Percentiles rank a stretch among this genome's conserved stretches.
phyloP scores from a whole-genome alignment of 2,797 vertebrate species.

The Diplodus sargus region DNA sequence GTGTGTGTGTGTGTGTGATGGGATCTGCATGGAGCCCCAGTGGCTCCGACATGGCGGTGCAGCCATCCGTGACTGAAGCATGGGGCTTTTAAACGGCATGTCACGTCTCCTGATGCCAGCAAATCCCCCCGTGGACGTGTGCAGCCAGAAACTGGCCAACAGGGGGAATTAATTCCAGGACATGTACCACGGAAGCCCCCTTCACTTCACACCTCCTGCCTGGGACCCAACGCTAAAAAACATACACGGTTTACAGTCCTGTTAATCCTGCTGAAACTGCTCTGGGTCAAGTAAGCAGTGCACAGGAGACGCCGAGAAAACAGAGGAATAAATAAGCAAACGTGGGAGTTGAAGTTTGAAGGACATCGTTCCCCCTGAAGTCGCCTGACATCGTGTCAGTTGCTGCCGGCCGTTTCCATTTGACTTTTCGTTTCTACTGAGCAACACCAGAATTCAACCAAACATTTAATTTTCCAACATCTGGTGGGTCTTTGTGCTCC shows the following conservation, averaged over 20 bases:
- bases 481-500: neutral
- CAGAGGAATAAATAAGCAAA: neutral
- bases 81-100: slow-evolving; percentile 50
- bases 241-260: neutral
- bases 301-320: neutral
- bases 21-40: slow-evolving; percentile 42
- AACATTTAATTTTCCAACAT: neutral
- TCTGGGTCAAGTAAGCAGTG: slow-evolving; percentile 12
- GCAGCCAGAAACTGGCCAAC: slow-evolving; percentile 38
- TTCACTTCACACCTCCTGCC: slow-evolving; percentile 52
- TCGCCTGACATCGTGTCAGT: neutral
- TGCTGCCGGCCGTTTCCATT: neutral
- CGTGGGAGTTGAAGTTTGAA: neutral
- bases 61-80: slow-evolving; percentile 55
- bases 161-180: slow-evolving; percentile 64
- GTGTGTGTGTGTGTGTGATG: neutral
- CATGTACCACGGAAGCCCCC: slow-evolving; percentile 33
- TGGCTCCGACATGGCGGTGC: slow-evolving; percentile 32
- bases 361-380: neutral
- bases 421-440: neutral
- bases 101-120: slow-evolving; percentile 61
- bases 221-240: slow-evolving; percentile 11
- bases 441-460: neutral
- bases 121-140: slow-evolving; percentile 41
- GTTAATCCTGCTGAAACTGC: neutral